Evolutionary conservation across 2,113 vertebrate species (phyloP).

Genomic region (Salminus brasiliensis): DNA sequence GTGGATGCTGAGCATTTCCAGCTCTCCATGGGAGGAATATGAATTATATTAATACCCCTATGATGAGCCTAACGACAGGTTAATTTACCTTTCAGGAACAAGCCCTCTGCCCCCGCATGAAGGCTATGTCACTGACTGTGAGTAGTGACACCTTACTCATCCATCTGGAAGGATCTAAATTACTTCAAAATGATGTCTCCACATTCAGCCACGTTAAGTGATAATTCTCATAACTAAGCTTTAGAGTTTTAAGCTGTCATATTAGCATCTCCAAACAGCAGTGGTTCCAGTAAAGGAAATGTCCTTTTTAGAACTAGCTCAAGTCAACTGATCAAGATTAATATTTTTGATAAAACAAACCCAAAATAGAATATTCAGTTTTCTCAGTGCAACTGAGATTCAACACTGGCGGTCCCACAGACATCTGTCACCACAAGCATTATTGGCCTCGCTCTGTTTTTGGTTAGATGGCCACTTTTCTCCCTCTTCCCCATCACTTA

Average conservation of each 20-base stretch:
- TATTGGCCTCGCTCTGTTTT: too few species aligned
- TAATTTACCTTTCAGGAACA: conserved; percentile 51
- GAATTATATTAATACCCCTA: conserved; percentile 50
- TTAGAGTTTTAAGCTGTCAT: conserved; percentile 14
- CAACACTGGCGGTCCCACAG: too few species aligned
- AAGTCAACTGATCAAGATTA: background rate
- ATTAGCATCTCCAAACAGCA: background rate
- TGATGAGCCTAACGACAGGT: conserved; percentile 48
- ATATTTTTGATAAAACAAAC: background rate
- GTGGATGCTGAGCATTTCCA: conserved; percentile 18
- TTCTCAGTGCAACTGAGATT: too few species aligned
- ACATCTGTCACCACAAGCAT: too few species aligned
- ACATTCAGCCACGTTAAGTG: background rate
- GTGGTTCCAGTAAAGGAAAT: background rate
- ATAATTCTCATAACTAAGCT: background rate
- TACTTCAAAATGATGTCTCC: conserved; percentile 5
- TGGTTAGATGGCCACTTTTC: too few species aligned
- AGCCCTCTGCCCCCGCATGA: conserved; percentile 40
- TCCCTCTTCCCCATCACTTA: too few species aligned
- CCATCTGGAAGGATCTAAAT: conserved; percentile 40
- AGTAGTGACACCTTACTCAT: conserved; percentile 44
- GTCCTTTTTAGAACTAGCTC: background rate
- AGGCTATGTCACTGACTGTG: conserved; percentile 24
- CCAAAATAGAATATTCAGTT: background rate
- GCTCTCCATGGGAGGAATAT: conserved; percentile 18